These are phyloP conservation scores for Laticauda colubrina DNA, from an alignment of 2,113 vertebrate genomes.

Conservation along the genomic window DNA sequence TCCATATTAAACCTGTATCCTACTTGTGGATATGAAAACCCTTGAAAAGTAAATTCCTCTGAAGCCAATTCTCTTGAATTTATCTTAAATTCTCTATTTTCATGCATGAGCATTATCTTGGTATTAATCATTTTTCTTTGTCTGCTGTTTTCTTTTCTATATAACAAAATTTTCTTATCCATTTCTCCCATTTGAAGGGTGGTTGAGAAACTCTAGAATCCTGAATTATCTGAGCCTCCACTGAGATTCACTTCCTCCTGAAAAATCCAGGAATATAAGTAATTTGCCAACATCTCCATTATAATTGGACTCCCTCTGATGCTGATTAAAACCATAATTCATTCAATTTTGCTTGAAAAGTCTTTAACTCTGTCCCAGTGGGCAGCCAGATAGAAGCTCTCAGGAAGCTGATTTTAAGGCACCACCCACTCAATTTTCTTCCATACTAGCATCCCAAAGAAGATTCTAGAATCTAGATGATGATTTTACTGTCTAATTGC, in stretches of 20 bases:
- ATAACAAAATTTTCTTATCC: not conserved
- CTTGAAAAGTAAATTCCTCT: not conserved
- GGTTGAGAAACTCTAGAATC: not conserved
- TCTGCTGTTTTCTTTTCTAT: too few species aligned
- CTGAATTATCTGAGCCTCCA: not conserved
- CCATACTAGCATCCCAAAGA: not conserved
- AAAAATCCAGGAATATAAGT: conserved; percentile 5
- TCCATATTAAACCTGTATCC: not conserved
- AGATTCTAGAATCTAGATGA: not conserved
- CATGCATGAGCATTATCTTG: too few species aligned
- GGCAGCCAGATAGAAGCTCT: not conserved
- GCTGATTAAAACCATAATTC: conserved; percentile 12
- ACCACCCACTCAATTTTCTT: not conserved
- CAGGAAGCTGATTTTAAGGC: not conserved
- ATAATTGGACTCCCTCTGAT: not conserved
- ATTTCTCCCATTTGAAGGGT: not conserved
- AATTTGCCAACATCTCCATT: not conserved
- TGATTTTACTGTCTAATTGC: not conserved
- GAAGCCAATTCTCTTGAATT: not conserved
- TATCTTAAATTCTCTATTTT: not conserved
- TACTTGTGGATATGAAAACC: not conserved
- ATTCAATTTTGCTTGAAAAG: not conserved
- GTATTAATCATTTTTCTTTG: too few species aligned
- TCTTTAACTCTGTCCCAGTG: not conserved
- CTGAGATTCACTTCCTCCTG: not conserved